Conservation (phyloP, 1,140 invertebrate genomes). For the Reticulitermes speratus region DNA sequence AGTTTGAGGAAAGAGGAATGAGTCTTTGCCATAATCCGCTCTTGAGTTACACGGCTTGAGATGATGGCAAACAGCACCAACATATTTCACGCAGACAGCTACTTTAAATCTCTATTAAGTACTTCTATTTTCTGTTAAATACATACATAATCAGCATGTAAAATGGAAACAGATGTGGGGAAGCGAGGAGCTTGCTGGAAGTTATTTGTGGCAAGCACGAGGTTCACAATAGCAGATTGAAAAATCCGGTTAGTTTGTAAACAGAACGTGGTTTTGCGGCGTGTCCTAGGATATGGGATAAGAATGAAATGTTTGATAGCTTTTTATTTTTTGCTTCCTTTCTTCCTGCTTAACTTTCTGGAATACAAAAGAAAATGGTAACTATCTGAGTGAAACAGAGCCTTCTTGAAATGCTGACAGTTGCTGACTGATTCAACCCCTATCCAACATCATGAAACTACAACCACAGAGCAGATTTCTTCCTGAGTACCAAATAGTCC, state of each 20-base stretch:
- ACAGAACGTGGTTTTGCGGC: neutral
- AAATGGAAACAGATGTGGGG: neutral
- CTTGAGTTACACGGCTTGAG: neutral
- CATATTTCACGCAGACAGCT: neutral
- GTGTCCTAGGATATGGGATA: too few species aligned
- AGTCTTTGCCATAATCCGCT: too few species aligned
- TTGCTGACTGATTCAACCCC: too few species aligned
- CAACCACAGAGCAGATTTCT: too few species aligned
- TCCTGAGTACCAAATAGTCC: too few species aligned
- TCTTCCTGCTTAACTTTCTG: too few species aligned
- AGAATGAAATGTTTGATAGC: too few species aligned
- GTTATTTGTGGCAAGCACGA: neutral
- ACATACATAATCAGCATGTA: neutral
- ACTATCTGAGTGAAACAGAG: too few species aligned
- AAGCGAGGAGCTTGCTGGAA: neutral
- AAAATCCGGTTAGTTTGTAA: neutral
- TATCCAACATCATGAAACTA: too few species aligned
- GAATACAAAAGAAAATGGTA: too few species aligned
- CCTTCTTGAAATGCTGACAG: too few species aligned
- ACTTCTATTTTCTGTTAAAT: neutral
- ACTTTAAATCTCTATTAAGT: slow-evolving; percentile 5
- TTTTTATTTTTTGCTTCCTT: too few species aligned
- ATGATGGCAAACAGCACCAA: neutral
- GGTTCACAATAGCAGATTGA: neutral
- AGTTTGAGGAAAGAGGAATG: neutral